Conservation (phyloP, 2,113 vertebrate species). For the Beaufortia kweichowensis region DNA sequence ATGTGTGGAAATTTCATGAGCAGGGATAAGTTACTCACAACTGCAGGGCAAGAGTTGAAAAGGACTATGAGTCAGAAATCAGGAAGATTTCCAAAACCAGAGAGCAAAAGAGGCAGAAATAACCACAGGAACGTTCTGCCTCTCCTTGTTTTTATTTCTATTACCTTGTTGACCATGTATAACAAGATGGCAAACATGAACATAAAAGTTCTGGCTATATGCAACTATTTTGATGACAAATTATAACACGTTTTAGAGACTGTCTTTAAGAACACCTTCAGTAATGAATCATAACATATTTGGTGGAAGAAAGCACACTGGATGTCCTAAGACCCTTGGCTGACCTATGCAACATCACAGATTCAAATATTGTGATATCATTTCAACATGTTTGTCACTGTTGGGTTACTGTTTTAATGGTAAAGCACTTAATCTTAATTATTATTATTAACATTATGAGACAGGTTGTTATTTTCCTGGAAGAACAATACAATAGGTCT, state of each 20-base stretch:
- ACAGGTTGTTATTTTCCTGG: not conserved
- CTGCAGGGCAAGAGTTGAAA: slow-evolving; percentile 12
- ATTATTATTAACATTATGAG: not conserved
- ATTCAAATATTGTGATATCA: not conserved
- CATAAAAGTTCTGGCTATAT: not conserved
- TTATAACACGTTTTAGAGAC: not conserved
- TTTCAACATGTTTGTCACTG: not conserved
- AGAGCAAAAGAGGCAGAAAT: slow-evolving; percentile 9
- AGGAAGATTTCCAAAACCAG: slow-evolving; percentile 64
- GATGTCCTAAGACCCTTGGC: too few species aligned
- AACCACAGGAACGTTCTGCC: slow-evolving; percentile 64
- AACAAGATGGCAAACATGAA: slow-evolving; percentile 28
- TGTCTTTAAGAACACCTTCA: too few species aligned
- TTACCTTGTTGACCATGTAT: slow-evolving; percentile 41
- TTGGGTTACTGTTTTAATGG: too few species aligned
- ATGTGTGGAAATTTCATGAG: slow-evolving; percentile 47
- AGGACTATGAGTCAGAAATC: slow-evolving; percentile 62
- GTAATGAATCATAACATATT: not conserved
- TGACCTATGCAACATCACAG: too few species aligned
- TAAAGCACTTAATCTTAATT: not conserved
- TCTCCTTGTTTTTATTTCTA: slow-evolving; percentile 54
- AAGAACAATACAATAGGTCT: slow-evolving; percentile 2
- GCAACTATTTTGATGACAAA: slow-evolving; percentile 29
- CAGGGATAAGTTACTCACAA: slow-evolving; percentile 61
- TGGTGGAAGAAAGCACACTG: not conserved